These are phyloP conservation scores for Tetragonula clypearis DNA, from an alignment of 1,140 invertebrate species.

Conservation along the genomic window DNA sequence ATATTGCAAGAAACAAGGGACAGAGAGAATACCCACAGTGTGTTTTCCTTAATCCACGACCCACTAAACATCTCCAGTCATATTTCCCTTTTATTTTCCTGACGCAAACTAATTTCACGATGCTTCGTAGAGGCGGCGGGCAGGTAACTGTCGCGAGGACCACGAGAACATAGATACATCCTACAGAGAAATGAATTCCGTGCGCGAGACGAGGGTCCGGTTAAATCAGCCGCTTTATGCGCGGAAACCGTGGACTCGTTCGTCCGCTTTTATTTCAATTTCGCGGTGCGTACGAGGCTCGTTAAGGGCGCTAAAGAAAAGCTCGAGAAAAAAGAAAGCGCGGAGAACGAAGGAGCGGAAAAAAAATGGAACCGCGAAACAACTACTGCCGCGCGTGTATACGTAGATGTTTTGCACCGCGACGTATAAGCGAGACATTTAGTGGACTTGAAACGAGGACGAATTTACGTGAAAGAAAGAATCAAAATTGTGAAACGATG, in stretches of 20 bases:
- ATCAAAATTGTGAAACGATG: neutral
- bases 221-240: constrained; percentile 33
- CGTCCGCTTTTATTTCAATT: constrained; percentile 52
- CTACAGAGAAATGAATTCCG: constrained; percentile 26
- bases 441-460: neutral
- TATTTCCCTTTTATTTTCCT: constrained; percentile 18
- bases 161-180: constrained; percentile 3
- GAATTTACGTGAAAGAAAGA: neutral
- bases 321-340: neutral
- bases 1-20: neutral
- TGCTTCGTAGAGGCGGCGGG: neutral
- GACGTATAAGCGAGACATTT: neutral
- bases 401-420: neutral
- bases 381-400: neutral
- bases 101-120: constrained; percentile 21
- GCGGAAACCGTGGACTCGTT: constrained; percentile 25
- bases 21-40: neutral
- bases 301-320: constrained; percentile 56
- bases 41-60: constrained; percentile 6
- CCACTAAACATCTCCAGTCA: neutral
- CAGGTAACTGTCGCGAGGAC: neutral
- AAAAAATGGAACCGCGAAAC: constrained; percentile 2
- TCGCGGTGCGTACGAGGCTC: constrained; percentile 42
- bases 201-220: neutral
- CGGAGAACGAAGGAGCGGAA: neutral